These are phyloP conservation scores for Lycaon pictus DNA, from an alignment of 2,113 vertebrate genomes.

Conservation along the genomic window DNA sequence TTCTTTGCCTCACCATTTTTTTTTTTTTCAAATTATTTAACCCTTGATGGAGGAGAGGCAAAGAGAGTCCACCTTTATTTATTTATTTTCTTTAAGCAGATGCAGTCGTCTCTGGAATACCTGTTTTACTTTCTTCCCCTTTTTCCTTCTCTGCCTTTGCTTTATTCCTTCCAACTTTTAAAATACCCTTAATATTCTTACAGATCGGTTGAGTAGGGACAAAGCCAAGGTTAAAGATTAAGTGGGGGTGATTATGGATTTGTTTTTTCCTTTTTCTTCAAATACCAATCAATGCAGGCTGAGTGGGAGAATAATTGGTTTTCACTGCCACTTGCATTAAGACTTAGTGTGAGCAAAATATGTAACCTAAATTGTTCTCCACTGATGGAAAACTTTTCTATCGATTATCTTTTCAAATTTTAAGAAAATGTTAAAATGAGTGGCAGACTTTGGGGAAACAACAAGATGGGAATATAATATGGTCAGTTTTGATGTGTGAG, in stretches of 20 bases:
- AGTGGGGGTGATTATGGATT: not conserved
- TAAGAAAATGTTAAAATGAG: not conserved
- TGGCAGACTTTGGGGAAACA: not conserved
- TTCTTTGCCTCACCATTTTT: not conserved
- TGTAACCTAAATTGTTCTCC: not conserved
- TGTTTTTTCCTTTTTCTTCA: not conserved
- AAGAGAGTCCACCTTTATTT: not conserved
- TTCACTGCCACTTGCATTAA: not conserved
- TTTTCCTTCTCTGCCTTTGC: not conserved
- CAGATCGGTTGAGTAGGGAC: not conserved
- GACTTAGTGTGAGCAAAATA: not conserved
- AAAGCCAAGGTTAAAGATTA: slow-evolving; percentile 50
- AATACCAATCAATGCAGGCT: not conserved
- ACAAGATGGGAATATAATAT: not conserved
- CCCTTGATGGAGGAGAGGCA: not conserved
- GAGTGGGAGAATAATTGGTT: not conserved
- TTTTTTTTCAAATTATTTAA: slow-evolving; percentile 56
- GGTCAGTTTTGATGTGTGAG: not conserved
- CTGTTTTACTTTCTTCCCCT: not conserved
- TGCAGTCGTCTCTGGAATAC: not conserved
- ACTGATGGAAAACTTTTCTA: not conserved
- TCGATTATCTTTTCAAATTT: not conserved
- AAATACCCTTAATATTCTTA: not conserved
- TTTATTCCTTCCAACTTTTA: not conserved
- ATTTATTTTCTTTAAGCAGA: not conserved